Percentiles rank a stretch among this genome's conserved stretches.
Evolutionary conservation across 2,888 invertebrate species (phyloP).

Genomic region (Sthenelais limicola): DNA sequence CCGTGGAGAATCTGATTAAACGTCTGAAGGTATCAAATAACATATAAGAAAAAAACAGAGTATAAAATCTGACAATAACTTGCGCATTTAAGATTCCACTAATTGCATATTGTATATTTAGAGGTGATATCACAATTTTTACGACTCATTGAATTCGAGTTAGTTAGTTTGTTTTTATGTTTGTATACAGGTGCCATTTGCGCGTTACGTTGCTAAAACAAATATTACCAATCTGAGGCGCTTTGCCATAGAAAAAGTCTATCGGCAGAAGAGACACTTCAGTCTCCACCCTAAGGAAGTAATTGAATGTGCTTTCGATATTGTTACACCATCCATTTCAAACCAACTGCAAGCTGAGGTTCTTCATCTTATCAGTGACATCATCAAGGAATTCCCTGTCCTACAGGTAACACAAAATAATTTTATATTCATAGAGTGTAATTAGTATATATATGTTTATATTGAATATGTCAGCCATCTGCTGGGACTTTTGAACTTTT

Average conservation of each 20-base stretch:
- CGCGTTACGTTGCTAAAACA: conserved; percentile 85
- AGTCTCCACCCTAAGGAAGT: conserved; percentile 92
- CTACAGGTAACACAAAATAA: conserved; percentile 74
- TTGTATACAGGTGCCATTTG: conserved; percentile 78
- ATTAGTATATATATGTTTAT: too few relatives aligned
- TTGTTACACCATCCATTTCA: conserved; percentile 81
- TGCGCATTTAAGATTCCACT: too few relatives aligned
- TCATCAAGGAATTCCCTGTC: conserved; percentile 80
- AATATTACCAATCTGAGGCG: conserved; percentile 85
- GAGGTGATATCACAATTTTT: too few relatives aligned
- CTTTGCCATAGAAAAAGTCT: conserved; percentile 90
- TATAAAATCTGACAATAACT: too few relatives aligned
- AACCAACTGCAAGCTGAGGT: conserved; percentile 89
- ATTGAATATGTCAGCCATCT: too few relatives aligned
- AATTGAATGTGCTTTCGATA: conserved; percentile 93
- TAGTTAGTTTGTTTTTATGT: too few relatives aligned
- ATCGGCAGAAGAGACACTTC: conserved; percentile 79
- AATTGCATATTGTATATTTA: too few relatives aligned
- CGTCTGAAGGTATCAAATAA: too few relatives aligned
- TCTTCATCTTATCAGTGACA: conserved; percentile 83
- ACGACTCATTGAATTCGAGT: too few relatives aligned
- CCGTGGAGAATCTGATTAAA: too few relatives aligned
- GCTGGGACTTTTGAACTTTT: too few relatives aligned
- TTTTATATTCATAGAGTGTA: conserved; percentile 56
- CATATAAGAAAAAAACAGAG: too few relatives aligned